These are phyloP conservation scores for Callipepla californica DNA, from an alignment of 2,113 vertebrate species.

Conservation along the genomic window DNA sequence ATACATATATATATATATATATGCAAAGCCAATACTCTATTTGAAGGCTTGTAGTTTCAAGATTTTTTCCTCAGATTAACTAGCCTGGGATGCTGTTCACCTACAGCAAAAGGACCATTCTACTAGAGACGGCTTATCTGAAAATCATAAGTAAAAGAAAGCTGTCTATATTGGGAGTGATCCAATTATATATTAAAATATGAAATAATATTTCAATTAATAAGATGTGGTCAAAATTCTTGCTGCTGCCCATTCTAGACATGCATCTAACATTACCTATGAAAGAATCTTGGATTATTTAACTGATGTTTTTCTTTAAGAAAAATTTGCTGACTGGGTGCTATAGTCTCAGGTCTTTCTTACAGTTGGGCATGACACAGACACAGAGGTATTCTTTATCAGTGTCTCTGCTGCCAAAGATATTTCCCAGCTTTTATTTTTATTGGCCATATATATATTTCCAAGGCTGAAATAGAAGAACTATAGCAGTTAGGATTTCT, in stretches of 20 bases:
- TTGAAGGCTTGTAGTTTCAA: background rate
- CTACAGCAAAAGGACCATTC: background rate
- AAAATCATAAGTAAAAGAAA: background rate
- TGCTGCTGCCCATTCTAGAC: background rate
- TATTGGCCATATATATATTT: background rate
- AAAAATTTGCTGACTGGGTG: background rate
- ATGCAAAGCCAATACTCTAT: background rate
- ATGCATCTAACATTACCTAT: background rate
- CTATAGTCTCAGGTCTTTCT: background rate
- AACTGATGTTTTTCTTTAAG: background rate
- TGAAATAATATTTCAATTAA: background rate
- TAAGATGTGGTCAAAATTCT: background rate
- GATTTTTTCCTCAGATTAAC: background rate
- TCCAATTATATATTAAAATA: background rate
- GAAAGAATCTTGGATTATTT: background rate
- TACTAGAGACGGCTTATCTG: background rate
- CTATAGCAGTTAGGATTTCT: background rate
- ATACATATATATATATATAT: too few relatives aligned
- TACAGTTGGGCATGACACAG: background rate
- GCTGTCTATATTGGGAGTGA: background rate
- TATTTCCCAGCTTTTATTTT: background rate
- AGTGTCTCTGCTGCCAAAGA: background rate
- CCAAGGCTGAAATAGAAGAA: background rate
- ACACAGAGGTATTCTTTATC: background rate
- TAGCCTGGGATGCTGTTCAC: background rate